Base-by-base conservation (phyloP, 2,888 invertebrate genomes). In the Oxytorus armatus region DNA sequence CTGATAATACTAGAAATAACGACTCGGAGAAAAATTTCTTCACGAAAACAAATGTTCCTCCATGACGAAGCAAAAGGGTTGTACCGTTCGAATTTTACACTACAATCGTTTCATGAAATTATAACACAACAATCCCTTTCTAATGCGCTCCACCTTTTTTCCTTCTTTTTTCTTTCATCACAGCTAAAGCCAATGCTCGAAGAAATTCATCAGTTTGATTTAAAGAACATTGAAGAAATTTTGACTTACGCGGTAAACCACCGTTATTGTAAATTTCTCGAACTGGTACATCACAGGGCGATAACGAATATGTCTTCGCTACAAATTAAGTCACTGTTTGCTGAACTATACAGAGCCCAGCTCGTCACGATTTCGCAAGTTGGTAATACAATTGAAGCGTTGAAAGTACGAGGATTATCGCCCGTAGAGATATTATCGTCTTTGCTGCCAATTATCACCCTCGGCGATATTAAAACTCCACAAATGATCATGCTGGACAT, bases 181-280 rank as follows among this genome's bases (percentile, higher is more conserved):
- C 65, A 81, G 80, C n/a, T 74, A 18, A 69, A 66, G 18, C 36
- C 36, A 7, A 14, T 0, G 5, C 16, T 81, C 21, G 23, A 7
- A 25, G 14, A 57, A 1, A 25, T 74, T 11, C 21, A 65, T 3
- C 42, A 16, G 39, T 21, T 10, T 1, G 49, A 51, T 36, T 1
- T 11, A 8, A 42, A 44, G 8, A 23, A 4, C 36, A 39, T 65
- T 14, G 49, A 70, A 14, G 42, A 18, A 11, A 65, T 77, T 7
- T 5, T 77, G 1, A 3, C 0, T 10, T n/a, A 47, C 39, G 69
- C 77, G n/a, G 11, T 70, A 21, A n/a, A 4, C 11, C n/a, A 25
- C 5, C 42, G 39, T 55, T 77, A 66, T 8, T 2, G 4, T 14
- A 0, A 51, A n/a, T 81, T 74, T 39, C 18, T 81, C 23, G 63